These are phyloP conservation scores for Timema cristinae DNA, from an alignment of 2,888 invertebrate genomes.

Conservation along the genomic window DNA sequence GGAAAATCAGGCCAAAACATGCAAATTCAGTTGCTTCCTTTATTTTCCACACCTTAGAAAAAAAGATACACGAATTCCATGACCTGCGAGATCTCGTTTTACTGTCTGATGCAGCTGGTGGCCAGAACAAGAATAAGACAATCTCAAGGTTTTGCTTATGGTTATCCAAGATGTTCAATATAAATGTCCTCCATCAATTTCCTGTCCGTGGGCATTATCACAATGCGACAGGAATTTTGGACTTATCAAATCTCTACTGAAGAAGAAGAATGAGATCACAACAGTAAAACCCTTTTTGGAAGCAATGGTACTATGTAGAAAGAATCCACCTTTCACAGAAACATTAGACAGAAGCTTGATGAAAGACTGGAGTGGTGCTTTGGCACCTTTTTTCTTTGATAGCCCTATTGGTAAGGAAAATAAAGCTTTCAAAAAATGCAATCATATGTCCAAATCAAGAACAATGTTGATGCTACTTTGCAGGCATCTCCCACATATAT, in stretches of 20 bases:
- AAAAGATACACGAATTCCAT: neutral
- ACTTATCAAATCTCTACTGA: neutral
- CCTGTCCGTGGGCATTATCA: neutral
- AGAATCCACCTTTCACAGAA: neutral
- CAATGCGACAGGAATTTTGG: constrained; percentile 14
- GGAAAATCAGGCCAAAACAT: constrained; percentile 12
- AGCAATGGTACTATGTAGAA: neutral
- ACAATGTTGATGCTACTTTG: neutral
- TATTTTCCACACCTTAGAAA: constrained; percentile 5
- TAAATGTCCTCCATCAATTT: neutral
- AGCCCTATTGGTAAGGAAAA: neutral
- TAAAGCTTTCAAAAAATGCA: constrained; percentile 8
- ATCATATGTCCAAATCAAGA: constrained; percentile 2
- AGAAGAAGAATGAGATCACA: neutral
- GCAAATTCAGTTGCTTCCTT: constrained; percentile 8
- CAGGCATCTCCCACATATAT: neutral
- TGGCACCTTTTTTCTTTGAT: neutral
- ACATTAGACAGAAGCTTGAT: too few relatives aligned
- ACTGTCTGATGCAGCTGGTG: neutral
- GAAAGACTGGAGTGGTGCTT: constrained; percentile 13
- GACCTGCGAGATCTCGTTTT: neutral
- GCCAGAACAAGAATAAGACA: constrained; percentile 3
- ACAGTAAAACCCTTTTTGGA: neutral
- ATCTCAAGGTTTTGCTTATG: constrained; percentile 10
- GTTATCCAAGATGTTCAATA: neutral